Evolutionary conservation across 1,140 invertebrate species (phyloP).

Genomic region (Pteromalus puparum): DNA sequence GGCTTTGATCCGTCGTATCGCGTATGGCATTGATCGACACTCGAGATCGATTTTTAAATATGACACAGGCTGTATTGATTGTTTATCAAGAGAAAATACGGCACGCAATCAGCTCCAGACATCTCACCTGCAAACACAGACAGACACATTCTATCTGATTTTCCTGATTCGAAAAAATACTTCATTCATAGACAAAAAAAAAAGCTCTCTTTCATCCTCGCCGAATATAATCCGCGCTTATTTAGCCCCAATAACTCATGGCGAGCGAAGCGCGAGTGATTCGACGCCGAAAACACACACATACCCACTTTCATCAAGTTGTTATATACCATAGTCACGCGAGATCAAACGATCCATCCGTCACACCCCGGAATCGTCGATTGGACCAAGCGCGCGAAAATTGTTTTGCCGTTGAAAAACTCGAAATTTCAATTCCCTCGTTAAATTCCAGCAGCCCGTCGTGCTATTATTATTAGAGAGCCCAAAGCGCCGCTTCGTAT

Average conservation of each 20-base stretch:
- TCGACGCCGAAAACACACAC: neutral
- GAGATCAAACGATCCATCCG: neutral
- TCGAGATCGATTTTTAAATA: no score
- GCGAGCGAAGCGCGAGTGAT: neutral
- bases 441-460: neutral
- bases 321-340: neutral
- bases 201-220: neutral
- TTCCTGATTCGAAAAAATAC: no score
- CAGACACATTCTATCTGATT: no score
- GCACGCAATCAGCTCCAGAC: no score
- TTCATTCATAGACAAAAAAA: no score
- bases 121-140: no score
- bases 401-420: neutral
- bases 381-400: neutral
- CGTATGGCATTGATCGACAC: no score
- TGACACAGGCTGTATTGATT: no score
- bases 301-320: neutral
- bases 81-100: no score
- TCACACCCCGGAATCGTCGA: neutral
- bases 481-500: neutral
- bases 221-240: neutral
- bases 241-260: neutral
- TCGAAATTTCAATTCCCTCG: conserved; percentile 2
- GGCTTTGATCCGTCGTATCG: no score
- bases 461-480: conserved; percentile 28